These are phyloP conservation scores for Protophormia terraenovae DNA, from an alignment of 2,888 invertebrate species.

Conservation along the genomic window DNA sequence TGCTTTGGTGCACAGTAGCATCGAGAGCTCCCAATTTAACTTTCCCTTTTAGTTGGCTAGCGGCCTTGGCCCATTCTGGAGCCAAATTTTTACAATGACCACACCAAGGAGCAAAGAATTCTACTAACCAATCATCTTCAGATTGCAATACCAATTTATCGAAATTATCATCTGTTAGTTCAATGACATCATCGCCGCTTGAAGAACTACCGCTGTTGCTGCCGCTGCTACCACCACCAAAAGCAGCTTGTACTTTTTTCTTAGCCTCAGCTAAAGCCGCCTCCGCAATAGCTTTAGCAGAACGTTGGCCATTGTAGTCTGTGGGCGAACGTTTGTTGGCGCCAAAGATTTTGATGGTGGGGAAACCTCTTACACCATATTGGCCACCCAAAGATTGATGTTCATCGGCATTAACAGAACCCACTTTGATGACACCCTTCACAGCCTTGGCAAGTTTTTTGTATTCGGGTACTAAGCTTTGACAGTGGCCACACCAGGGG, in stretches of 20 bases:
- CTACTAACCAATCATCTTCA: slow-evolving; percentile 98
- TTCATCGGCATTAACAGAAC: slow-evolving; percentile 95
- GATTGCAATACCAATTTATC: slow-evolving; percentile 94
- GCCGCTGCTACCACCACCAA: slow-evolving; percentile 83
- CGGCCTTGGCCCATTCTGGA: slow-evolving; percentile 98
- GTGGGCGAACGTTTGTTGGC: slow-evolving; percentile 90
- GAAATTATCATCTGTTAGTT: slow-evolving; percentile 97
- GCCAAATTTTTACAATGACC: slow-evolving; percentile 98
- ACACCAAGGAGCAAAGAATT: slow-evolving; percentile 99
- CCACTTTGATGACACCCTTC: slow-evolving; percentile 97
- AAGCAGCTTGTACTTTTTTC: slow-evolving; percentile 86
- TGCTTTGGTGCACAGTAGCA: slow-evolving; percentile 93
- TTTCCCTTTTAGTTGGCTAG: slow-evolving; percentile 96
- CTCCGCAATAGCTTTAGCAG: slow-evolving; percentile 93
- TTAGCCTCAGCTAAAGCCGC: slow-evolving; percentile 90
- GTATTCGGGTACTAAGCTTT: slow-evolving; percentile 95
- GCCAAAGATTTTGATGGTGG: slow-evolving; percentile 97
- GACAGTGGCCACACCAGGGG: slow-evolving; percentile 97
- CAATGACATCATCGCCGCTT: slow-evolving; percentile 85
- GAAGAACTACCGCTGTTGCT: slow-evolving; percentile 65
- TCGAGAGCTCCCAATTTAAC: slow-evolving; percentile 97
- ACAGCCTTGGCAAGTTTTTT: slow-evolving; percentile 95
- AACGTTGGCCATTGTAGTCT: slow-evolving; percentile 92
- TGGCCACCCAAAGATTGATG: slow-evolving; percentile 90
- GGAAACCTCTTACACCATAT: slow-evolving; percentile 94